These are phyloP conservation scores for Rhamnusium bicolor DNA, from an alignment of 2,888 invertebrate species.

Conservation along the genomic window DNA sequence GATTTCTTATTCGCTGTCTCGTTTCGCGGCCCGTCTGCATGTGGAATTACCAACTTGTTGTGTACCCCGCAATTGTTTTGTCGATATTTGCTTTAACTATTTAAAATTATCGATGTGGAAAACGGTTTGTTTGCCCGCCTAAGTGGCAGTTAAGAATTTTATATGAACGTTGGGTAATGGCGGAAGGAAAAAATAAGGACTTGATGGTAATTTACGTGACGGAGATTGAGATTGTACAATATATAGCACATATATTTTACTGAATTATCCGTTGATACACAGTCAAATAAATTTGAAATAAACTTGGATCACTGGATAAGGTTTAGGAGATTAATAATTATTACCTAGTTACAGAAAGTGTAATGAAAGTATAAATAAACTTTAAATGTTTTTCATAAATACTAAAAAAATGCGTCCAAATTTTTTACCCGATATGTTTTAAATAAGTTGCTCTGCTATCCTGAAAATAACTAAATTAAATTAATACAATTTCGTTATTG, in stretches of 20 bases:
- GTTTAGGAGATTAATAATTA: no score
- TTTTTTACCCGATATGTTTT: no score
- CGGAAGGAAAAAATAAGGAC: conserved; percentile 10
- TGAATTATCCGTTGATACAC: neutral
- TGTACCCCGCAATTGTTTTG: conserved; percentile 8
- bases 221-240: neutral
- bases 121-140: neutral
- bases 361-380: no score
- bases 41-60: conserved; percentile 32
- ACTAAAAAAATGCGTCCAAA: no score
- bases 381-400: no score
- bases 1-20: conserved; percentile 4
- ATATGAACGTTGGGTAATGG: neutral
- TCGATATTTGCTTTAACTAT: conserved; percentile 25
- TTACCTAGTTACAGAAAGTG: no score
- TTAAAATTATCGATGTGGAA: conserved; percentile 22
- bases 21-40: conserved; percentile 22
- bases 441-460: no score
- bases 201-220: neutral
- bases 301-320: no score
- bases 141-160: conserved; percentile 14
- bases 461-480: no score
- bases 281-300: no score
- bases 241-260: neutral
- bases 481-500: no score